Evolutionary conservation across 1,140 invertebrate species (phyloP), one percentile per base, ranked within the genome.

Genomic region (Apis mellifera): DNA sequence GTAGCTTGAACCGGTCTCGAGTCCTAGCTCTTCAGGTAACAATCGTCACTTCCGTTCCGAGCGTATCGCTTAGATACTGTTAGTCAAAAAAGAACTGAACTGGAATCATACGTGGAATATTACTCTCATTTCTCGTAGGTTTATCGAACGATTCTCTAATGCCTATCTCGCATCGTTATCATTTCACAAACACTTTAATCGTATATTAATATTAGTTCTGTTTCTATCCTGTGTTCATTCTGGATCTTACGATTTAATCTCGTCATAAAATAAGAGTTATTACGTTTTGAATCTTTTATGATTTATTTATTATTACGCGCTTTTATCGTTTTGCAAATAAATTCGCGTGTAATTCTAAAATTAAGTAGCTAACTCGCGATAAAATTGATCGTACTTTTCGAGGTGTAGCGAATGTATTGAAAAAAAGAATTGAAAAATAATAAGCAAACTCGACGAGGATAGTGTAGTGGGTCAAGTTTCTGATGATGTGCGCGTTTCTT

Each of bases 1-100:
- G 97, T 86, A 98, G 97, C 71, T 96, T 97, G 76, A 97, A 96
- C 88, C 97, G 97, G 91, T 97, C 97, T 15, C 95, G 97, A 87
- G 95, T 98, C 54, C 94, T 97, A 50, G 97, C 97, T n/a, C 94
- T 98, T 48, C 96, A 98, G 96, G 97, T 98, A 93, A 84, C 86
- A 88, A 88, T 88, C 86, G 86, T 78, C 79, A 76, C 78, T 87
- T 87, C 86, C 83, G 86, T 75, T 75, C 70, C 59, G 57, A 75
- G 69, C 32, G 15, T 12, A 65, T 21, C 62, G 57, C 60, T 68
- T 50, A 23, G 73, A 42, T 86, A 86, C 87, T 85, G 87, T 89
- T 89, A 88, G 50, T 81, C n/a, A 32, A 82, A 85, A 82, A 87
- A n/a, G 64, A 68, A 42, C 19, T 23, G 17, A 2, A 12, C 9